Percentiles rank a stretch among this genome's conserved stretches.
Conservation (phyloP, 2,888 invertebrate genomes). For the Mesorhabditis spiculigera region DNA sequence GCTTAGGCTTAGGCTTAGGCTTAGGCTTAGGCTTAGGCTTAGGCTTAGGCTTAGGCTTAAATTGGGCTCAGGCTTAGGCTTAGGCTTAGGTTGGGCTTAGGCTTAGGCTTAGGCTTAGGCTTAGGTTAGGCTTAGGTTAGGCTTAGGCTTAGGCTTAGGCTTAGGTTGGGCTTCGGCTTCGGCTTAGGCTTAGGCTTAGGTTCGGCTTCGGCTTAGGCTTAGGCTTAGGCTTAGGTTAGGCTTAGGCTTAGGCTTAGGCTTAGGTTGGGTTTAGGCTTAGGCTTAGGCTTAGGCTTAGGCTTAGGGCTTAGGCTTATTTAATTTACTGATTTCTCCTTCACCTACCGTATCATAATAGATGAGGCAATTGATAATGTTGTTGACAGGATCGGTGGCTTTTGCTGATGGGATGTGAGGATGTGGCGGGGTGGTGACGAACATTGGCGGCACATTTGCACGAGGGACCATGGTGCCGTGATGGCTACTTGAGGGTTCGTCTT, state of each 20-base stretch:
- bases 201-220: conserved; percentile 10
- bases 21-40: conserved; percentile 10
- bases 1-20: conserved; percentile 9
- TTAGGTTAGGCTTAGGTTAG: conserved; percentile 9
- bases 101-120: conserved; percentile 10
- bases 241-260: conserved; percentile 9
- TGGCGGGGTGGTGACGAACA: too few relatives aligned
- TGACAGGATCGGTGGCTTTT: too few relatives aligned
- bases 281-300: not conserved
- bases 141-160: conserved; percentile 9
- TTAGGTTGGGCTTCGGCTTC: too few relatives aligned
- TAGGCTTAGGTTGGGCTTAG: conserved; percentile 9
- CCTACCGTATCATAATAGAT: too few relatives aligned
- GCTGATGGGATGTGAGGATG: too few relatives aligned
- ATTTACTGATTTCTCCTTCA: too few relatives aligned
- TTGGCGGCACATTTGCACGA: too few relatives aligned
- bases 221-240: conserved; percentile 9
- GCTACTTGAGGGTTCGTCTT: too few relatives aligned
- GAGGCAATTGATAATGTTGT: too few relatives aligned
- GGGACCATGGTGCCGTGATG: too few relatives aligned
- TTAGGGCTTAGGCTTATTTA: not conserved
- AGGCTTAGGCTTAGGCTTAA: conserved; percentile 7
- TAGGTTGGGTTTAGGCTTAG: not conserved
- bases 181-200: conserved; percentile 10
- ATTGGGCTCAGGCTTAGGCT: conserved; percentile 8